phyloP scores from a whole-genome alignment of 2,113 vertebrate species.

The Aphelocoma coerulescens region DNA sequence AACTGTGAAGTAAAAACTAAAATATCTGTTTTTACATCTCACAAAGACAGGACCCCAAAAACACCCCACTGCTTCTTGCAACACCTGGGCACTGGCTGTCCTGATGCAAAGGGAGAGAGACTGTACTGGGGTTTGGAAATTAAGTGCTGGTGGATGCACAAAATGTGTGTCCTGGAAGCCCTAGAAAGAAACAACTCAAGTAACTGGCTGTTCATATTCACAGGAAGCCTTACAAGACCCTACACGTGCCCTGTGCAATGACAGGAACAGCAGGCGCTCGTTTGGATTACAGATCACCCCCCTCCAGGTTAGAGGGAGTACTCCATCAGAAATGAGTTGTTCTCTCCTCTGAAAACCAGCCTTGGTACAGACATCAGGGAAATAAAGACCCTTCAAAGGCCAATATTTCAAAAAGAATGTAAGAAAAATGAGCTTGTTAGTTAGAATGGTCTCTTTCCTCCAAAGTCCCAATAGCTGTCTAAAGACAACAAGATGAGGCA shows the following conservation, averaged over 20 bases:
- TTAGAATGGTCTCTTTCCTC: slow-evolving; percentile 34
- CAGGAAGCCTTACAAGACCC: background rate
- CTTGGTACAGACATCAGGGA: background rate
- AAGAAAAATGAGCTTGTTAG: slow-evolving; percentile 63
- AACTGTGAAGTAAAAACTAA: background rate
- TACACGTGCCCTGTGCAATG: background rate
- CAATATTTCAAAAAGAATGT: slow-evolving; percentile 10
- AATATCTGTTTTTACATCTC: background rate
- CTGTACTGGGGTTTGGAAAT: background rate
- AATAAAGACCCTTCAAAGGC: slow-evolving; percentile 42
- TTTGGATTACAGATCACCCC: background rate
- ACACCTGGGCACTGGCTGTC: background rate
- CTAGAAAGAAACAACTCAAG: background rate
- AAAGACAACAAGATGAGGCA: slow-evolving; percentile 46
- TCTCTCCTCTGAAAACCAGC: background rate
- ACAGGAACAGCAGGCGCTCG: background rate
- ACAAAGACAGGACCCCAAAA: background rate
- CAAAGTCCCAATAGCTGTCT: slow-evolving; percentile 48
- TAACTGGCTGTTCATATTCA: background rate
- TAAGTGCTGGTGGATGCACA: background rate
- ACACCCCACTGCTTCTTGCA: background rate
- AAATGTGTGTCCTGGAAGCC: background rate
- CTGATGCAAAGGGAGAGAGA: background rate
- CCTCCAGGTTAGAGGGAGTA: background rate
- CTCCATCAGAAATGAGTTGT: background rate